Conservation (phyloP, 2,113 vertebrate species). For the Serranochromis macrocephalus region DNA sequence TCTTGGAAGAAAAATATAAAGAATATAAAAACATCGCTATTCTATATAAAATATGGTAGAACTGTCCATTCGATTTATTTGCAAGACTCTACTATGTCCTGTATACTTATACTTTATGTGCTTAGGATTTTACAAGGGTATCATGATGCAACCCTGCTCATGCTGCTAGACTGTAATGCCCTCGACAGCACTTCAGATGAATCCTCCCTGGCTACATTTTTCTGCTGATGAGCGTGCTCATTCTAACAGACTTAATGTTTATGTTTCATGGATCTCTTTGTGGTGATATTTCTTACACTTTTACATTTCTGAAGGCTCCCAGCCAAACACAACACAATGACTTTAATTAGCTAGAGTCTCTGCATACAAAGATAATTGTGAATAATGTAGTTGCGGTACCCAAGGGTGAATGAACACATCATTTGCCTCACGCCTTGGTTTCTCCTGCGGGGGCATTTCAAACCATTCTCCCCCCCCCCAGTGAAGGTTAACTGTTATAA, state of each 20-base stretch:
- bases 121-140: not conserved
- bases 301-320: conserved; percentile 15
- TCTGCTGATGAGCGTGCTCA: conserved; percentile 8
- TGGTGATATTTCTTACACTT: conserved; percentile 8
- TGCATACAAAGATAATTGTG: conserved; percentile 46
- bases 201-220: not conserved
- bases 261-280: not conserved
- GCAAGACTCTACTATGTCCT: not conserved
- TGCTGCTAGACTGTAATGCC: not conserved
- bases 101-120: not conserved
- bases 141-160: not conserved
- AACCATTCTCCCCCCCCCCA: not conserved
- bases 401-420: not conserved
- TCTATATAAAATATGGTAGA: not conserved
- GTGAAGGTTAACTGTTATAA: conserved; percentile 49
- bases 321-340: conserved; percentile 29
- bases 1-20: not conserved
- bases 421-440: not conserved
- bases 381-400: conserved; percentile 9
- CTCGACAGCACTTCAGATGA: not conserved
- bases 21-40: not conserved
- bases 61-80: not conserved
- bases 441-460: not conserved
- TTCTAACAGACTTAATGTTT: conserved; percentile 2
- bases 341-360: conserved; percentile 37